phyloP scores from a whole-genome alignment of 2,113 vertebrate genomes.

The Toxotes jaculatrix region DNA sequence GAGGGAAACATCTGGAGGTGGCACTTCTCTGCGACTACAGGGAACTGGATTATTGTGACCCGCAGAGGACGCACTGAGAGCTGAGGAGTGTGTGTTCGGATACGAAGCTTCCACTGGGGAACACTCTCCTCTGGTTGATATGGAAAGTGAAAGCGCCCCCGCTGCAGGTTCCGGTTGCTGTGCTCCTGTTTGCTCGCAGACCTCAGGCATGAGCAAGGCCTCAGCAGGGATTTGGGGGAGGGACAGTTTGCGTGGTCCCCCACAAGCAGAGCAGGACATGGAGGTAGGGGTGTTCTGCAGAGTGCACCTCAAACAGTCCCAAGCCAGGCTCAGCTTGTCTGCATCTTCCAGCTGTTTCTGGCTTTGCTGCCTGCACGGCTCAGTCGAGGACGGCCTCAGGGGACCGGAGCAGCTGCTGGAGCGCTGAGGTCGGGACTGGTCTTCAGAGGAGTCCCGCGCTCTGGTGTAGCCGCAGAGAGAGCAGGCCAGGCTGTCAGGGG shows the following conservation, averaged over 20 bases:
- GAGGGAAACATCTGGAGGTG: slow-evolving; percentile 69
- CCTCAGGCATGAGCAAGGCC: slow-evolving; percentile 82
- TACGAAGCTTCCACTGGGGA: slow-evolving; percentile 33
- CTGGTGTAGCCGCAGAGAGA: slow-evolving; percentile 82
- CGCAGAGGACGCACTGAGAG: not conserved
- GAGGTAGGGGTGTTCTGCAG: slow-evolving; percentile 89
- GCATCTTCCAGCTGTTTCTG: not conserved
- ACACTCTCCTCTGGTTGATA: slow-evolving; percentile 40
- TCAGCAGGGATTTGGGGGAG: slow-evolving; percentile 91
- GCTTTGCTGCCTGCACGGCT: slow-evolving; percentile 16
- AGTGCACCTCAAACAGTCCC: slow-evolving; percentile 91
- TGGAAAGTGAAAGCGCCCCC: slow-evolving; percentile 18
- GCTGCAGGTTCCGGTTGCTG: not conserved
- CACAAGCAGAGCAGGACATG: slow-evolving; percentile 90
- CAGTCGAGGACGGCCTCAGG: slow-evolving; percentile 44
- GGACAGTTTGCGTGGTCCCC: slow-evolving; percentile 90
- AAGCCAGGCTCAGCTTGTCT: slow-evolving; percentile 59
- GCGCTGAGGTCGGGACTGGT: slow-evolving; percentile 50
- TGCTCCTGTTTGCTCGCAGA: not conserved
- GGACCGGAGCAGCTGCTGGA: slow-evolving; percentile 78
- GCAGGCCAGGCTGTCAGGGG: slow-evolving; percentile 82
- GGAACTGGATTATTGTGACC: slow-evolving; percentile 87
- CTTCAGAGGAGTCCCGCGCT: rapidly evolving
- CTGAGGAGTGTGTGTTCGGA: not conserved
- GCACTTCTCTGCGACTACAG: slow-evolving; percentile 89